Percentiles rank a stretch among this genome's conserved stretches.
Conservation (phyloP, 2,113 vertebrate genomes). For the Chloroceryle aenea region DNA sequence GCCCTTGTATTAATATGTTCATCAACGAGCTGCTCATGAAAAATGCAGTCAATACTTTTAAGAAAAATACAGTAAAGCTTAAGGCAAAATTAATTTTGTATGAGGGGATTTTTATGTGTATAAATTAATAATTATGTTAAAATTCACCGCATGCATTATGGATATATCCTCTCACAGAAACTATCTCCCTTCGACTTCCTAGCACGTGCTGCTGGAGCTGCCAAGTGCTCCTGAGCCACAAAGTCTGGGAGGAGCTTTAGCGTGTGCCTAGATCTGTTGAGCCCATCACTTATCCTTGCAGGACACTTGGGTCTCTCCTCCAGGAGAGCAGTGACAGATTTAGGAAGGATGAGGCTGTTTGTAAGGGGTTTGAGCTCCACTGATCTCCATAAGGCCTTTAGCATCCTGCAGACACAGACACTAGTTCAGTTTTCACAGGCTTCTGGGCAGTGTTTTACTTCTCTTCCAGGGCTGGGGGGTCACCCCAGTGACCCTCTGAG, state of each 20-base stretch:
- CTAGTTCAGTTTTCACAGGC: neutral
- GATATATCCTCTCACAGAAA: neutral
- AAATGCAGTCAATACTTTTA: neutral
- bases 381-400: neutral
- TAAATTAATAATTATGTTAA: slow-evolving; percentile 51
- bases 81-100: slow-evolving; percentile 49
- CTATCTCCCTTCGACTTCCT: neutral
- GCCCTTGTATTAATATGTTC: neutral
- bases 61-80: slow-evolving; percentile 43
- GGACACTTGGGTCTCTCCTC: neutral
- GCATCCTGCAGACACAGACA: neutral
- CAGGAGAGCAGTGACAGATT: neutral
- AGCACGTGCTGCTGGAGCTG: neutral
- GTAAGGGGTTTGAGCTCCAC: neutral
- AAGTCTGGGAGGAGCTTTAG: neutral
- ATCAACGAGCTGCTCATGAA: neutral
- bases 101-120: slow-evolving; percentile 11
- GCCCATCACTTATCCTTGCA: neutral
- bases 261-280: neutral
- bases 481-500: neutral
- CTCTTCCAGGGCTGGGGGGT: neutral
- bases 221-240: neutral
- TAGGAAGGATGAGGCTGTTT: neutral
- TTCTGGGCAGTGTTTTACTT: neutral
- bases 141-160: slow-evolving; percentile 25